A percentile compares a stretch with the other conserved stretches of the same genome.
Evolutionary conservation across 1,140 invertebrate genomes (phyloP).

Genomic region (Luehdorfia chinensis): DNA sequence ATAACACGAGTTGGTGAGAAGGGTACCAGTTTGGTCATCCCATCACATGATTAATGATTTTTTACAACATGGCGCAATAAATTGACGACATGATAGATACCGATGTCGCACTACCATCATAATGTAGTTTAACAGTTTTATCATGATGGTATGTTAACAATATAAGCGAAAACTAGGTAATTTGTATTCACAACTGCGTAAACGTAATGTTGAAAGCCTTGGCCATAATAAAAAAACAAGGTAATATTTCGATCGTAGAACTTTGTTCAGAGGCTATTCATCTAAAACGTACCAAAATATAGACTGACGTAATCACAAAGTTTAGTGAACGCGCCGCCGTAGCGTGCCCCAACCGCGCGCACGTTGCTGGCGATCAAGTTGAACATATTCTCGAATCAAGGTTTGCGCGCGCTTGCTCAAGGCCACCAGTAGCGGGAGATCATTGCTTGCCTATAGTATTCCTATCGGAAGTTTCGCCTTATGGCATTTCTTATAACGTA

Average conservation of each 20-base stretch:
- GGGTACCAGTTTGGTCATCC: constrained; percentile 27
- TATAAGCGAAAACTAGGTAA: constrained; percentile 8
- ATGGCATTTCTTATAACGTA: too few species aligned
- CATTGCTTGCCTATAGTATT: constrained; percentile 18
- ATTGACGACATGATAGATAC: constrained; percentile 27
- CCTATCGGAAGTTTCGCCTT: constrained; percentile 19
- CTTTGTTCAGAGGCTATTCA: constrained; percentile 48
- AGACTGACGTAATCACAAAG: constrained; percentile 63
- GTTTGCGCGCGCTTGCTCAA: constrained; percentile 46
- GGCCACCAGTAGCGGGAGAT: constrained; percentile 42
- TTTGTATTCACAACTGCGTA: constrained; percentile 10
- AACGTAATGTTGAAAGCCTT: constrained; percentile 11
- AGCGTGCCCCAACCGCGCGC: constrained; percentile 35
- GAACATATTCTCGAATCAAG: constrained; percentile 49
- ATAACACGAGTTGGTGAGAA: constrained; percentile 25
- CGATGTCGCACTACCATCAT: constrained; percentile 10
- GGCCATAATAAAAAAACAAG: constrained; percentile 26
- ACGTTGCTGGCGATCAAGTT: constrained; percentile 32
- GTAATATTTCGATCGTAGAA: constrained; percentile 48
- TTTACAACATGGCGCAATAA: constrained; percentile 40
- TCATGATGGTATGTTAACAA: neutral
- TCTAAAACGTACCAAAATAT: constrained; percentile 50
- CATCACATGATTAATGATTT: constrained; percentile 38
- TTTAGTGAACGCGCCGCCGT: constrained; percentile 62
- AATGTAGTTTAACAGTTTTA: constrained; percentile 3